Conservation (phyloP, 2,888 invertebrate genomes). For the Ceraclea dissimilis region DNA sequence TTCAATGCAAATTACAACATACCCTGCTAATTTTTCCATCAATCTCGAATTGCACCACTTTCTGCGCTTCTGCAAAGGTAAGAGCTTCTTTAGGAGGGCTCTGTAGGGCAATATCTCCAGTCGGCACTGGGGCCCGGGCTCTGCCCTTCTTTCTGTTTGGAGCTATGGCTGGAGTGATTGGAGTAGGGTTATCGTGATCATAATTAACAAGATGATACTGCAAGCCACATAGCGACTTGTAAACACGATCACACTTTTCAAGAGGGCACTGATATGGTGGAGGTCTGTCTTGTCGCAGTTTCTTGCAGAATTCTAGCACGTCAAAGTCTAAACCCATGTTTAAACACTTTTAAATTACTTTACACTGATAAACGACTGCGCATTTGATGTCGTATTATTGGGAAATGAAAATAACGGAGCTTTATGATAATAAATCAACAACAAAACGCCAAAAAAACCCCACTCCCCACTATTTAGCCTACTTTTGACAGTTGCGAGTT, state of each 20-base stretch:
- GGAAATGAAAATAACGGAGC: background rate
- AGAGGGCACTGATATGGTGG: conserved; percentile 85
- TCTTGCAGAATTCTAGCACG: conserved; percentile 77
- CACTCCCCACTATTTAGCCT: conserved; percentile 9
- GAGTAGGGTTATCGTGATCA: conserved; percentile 73
- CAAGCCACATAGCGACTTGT: conserved; percentile 79
- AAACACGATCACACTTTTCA: conserved; percentile 75
- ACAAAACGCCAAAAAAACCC: conserved; percentile 14
- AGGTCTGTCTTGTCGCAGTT: conserved; percentile 68
- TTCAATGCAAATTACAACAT: background rate
- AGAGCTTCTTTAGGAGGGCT: conserved; percentile 60
- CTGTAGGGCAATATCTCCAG: conserved; percentile 45
- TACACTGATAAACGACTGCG: background rate
- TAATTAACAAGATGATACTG: conserved; percentile 80
- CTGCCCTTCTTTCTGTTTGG: conserved; percentile 57
- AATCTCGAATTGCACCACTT: conserved; percentile 80
- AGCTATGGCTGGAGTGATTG: conserved; percentile 53
- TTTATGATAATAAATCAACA: background rate
- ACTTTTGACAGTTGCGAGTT: conserved; percentile 22
- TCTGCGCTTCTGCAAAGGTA: conserved; percentile 77
- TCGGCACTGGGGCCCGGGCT: conserved; percentile 51
- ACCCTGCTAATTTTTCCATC: conserved; percentile 67
- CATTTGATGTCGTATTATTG: background rate
- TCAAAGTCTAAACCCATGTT: conserved; percentile 78
- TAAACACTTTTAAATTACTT: background rate